These are phyloP conservation scores for Panthera leo DNA, from an alignment of 2,113 vertebrate genomes.

Conservation along the genomic window DNA sequence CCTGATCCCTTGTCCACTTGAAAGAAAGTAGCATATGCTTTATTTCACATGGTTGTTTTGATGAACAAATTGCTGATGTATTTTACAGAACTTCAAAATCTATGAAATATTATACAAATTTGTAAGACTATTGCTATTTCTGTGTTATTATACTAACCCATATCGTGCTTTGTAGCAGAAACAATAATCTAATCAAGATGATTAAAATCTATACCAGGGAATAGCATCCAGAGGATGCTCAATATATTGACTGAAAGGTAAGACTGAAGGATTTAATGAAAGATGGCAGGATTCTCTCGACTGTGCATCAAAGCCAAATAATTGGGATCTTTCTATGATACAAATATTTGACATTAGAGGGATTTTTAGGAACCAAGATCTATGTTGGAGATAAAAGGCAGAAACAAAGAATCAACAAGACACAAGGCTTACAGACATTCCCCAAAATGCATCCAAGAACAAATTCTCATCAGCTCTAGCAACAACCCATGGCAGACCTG, in stretches of 20 bases:
- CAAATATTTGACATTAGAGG: constrained; percentile 1
- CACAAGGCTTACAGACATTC: neutral
- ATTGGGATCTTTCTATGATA: neutral
- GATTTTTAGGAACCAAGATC: constrained; percentile 18
- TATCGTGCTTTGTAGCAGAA: constrained; percentile 11
- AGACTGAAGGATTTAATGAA: constrained; percentile 44
- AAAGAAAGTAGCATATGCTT: neutral
- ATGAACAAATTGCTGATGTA: neutral
- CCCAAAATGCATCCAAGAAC: neutral
- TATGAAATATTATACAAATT: neutral
- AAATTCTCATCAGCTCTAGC: neutral
- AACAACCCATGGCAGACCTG: neutral
- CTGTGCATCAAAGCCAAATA: constrained; percentile 17
- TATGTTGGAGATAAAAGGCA: neutral
- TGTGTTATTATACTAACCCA: neutral
- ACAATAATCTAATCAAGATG: constrained; percentile 41
- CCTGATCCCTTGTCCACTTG: neutral
- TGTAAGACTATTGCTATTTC: neutral
- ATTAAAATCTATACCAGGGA: constrained; percentile 38
- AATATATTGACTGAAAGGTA: constrained; percentile 41
- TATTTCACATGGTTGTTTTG: neutral
- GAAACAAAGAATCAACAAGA: constrained; percentile 3
- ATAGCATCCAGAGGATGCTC: constrained; percentile 13
- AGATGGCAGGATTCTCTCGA: constrained; percentile 6
- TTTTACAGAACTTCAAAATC: neutral